These are phyloP conservation scores for Papilio aristodemus DNA, from an alignment of 1,140 invertebrate genomes.

Conservation along the genomic window DNA sequence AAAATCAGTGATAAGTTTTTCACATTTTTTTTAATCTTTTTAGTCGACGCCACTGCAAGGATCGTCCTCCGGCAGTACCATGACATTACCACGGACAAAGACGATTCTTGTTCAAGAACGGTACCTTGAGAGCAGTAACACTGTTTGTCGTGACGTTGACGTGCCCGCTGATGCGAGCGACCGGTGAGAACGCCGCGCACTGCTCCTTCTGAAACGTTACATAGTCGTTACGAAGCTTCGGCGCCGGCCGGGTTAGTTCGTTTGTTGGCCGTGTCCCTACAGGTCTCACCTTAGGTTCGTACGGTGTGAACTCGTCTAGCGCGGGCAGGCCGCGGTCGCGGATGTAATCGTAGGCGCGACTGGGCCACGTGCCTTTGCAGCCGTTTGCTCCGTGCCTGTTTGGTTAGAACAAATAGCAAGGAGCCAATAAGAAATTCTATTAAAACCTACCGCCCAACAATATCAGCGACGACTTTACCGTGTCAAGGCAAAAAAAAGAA, in stretches of 20 bases:
- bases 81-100: too few relatives aligned
- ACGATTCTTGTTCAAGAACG: too few relatives aligned
- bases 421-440: too few relatives aligned
- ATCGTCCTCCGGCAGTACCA: too few relatives aligned
- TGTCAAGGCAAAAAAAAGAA: too few relatives aligned
- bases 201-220: slow-evolving; percentile 39
- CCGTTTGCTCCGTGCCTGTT: slow-evolving; percentile 50
- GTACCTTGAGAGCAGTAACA: slow-evolving; percentile 58
- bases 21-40: too few relatives aligned
- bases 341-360: slow-evolving; percentile 55
- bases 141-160: slow-evolving; percentile 58
- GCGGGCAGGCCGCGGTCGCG: slow-evolving; percentile 53
- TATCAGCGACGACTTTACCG: too few relatives aligned
- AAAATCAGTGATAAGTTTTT: too few relatives aligned
- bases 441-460: too few relatives aligned
- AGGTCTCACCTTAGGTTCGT: slow-evolving; percentile 48
- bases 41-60: too few relatives aligned
- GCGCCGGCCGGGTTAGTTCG: neutral
- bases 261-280: neutral
- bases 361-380: slow-evolving; percentile 60
- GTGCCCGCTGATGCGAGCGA: slow-evolving; percentile 58
- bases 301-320: slow-evolving; percentile 52
- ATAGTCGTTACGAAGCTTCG: neutral
- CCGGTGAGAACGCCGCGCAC: slow-evolving; percentile 47
- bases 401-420: neutral